Percentiles rank a stretch among this genome's conserved stretches.
phyloP scores from a whole-genome alignment of 2,888 invertebrate species.

The Pyrgus malvae region DNA sequence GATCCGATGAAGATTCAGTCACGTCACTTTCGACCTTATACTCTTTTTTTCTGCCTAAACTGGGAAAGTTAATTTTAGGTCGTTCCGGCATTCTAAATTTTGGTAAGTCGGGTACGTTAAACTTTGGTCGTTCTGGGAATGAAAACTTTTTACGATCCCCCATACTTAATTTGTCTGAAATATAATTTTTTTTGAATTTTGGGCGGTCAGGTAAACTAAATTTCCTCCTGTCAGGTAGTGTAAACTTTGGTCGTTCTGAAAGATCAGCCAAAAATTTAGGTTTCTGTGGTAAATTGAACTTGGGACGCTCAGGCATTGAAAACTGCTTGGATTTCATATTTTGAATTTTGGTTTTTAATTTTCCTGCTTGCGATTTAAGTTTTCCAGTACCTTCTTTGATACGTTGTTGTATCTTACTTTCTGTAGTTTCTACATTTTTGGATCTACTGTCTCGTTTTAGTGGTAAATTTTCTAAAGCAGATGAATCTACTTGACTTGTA shows the following conservation, averaged over 20 bases:
- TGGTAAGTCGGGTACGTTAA: conserved; percentile 78
- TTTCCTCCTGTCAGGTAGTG: conserved; percentile 82
- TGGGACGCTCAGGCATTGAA: conserved; percentile 78
- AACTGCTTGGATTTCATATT: conserved; percentile 82
- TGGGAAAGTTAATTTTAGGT: conserved; percentile 84
- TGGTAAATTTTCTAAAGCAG: conserved; percentile 84
- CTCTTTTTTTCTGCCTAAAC: conserved; percentile 79
- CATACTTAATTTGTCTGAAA: conserved; percentile 78
- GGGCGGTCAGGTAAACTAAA: conserved; percentile 85
- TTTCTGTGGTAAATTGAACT: conserved; percentile 81
- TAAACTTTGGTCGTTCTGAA: conserved; percentile 82
- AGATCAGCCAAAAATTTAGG: conserved; percentile 62
- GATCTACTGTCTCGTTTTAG: conserved; percentile 80
- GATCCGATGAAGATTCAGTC: conserved; percentile 61
- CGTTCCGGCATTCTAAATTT: conserved; percentile 83
- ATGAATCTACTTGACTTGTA: conserved; percentile 86
- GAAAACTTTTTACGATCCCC: conserved; percentile 84
- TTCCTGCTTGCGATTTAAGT: conserved; percentile 86
- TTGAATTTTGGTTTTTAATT: conserved; percentile 85
- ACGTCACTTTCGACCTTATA: conserved; percentile 57
- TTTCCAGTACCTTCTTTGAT: conserved; percentile 87
- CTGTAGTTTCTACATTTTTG: conserved; percentile 74
- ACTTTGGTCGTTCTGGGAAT: conserved; percentile 82
- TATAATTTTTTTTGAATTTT: conserved; percentile 72
- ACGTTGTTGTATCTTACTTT: conserved; percentile 84